These are phyloP conservation scores for Chalcosyrphus nemorum DNA, from an alignment of 2,888 invertebrate species.

Conservation along the genomic window DNA sequence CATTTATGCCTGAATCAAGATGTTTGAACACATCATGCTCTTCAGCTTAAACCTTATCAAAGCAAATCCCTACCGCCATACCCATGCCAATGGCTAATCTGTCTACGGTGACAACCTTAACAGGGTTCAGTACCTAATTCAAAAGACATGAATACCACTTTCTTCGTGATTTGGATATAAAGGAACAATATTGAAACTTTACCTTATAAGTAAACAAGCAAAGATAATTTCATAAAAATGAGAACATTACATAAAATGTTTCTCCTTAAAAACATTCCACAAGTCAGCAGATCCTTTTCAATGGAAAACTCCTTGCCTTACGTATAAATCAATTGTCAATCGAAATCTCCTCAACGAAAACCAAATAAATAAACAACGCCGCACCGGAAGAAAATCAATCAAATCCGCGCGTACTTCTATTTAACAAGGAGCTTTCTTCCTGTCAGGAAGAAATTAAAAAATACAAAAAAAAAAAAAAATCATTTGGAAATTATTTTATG, in stretches of 20 bases:
- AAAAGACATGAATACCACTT: neutral
- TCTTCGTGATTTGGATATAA: neutral
- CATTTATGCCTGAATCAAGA: neutral
- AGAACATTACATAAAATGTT: neutral
- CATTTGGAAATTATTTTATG: conserved; percentile 35
- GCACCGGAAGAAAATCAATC: conserved; percentile 49
- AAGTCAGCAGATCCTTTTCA: conserved; percentile 13
- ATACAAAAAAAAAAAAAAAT: conserved; percentile 24
- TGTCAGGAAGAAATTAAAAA: neutral
- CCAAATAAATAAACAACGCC: conserved; percentile 21
- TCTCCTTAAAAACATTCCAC: neutral
- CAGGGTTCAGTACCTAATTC: neutral
- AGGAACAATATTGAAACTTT: neutral
- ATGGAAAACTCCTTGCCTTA: neutral
- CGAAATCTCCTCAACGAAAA: conserved; percentile 16
- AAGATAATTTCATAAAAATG: conserved; percentile 7
- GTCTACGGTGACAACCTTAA: neutral
- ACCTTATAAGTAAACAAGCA: neutral
- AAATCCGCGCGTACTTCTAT: neutral
- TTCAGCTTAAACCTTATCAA: too few species aligned
- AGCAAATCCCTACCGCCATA: neutral
- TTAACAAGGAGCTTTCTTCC: conserved; percentile 13
- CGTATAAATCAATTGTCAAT: conserved; percentile 27
- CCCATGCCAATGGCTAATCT: neutral
- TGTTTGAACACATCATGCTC: neutral